phyloP scores from a whole-genome alignment of 2,797 vertebrate species.

The Notolepis coatsorum region DNA sequence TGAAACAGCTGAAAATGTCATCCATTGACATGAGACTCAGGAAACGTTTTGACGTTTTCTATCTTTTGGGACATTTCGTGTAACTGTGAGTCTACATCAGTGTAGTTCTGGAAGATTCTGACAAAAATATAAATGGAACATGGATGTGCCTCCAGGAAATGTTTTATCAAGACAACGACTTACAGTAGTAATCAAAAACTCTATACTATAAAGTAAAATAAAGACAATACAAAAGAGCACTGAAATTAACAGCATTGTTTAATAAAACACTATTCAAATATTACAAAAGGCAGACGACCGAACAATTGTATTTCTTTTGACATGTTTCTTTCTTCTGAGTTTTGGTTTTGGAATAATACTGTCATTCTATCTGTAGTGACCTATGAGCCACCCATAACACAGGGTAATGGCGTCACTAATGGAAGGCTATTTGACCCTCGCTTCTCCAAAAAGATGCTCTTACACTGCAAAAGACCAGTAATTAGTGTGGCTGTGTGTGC shows the following conservation, averaged over 20 bases:
- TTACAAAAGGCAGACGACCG: slow-evolving; percentile 80
- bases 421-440: slow-evolving; percentile 34
- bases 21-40: slow-evolving; percentile 1
- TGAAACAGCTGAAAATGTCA: slow-evolving; percentile 1
- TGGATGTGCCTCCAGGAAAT: not conserved
- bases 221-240: slow-evolving; percentile 81
- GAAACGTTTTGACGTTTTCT: too few species aligned
- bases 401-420: slow-evolving; percentile 33
- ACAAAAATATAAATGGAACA: not conserved
- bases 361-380: slow-evolving; percentile 51
- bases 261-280: slow-evolving; percentile 80
- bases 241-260: slow-evolving; percentile 79
- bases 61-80: not conserved
- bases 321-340: slow-evolving; percentile 60
- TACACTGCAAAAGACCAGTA: slow-evolving; percentile 45
- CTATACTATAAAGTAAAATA: slow-evolving; percentile 55
- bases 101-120: not conserved
- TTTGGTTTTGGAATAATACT: slow-evolving; percentile 73
- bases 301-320: slow-evolving; percentile 64
- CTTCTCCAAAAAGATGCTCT: slow-evolving; percentile 34
- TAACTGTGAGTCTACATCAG: not conserved
- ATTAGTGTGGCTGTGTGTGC: slow-evolving; percentile 45
- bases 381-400: slow-evolving; percentile 9
- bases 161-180: slow-evolving; percentile 2
- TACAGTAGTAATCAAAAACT: slow-evolving; percentile 41